Conservation (phyloP, 2,113 vertebrate species). For the Rhea pennata region DNA sequence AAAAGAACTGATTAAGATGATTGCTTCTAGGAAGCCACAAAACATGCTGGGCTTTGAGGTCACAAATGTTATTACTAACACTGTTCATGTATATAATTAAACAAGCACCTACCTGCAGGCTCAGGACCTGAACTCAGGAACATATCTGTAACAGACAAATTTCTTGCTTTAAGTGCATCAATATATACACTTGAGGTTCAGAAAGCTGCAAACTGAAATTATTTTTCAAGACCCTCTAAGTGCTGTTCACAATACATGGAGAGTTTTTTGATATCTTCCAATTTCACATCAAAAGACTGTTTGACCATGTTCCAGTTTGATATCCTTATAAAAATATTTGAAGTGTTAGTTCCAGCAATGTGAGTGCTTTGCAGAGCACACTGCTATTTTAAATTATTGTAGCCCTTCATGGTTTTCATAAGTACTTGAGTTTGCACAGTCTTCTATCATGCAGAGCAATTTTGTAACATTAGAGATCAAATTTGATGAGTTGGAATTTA, state of each 20-base stretch:
- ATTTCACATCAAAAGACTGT: slow-evolving; percentile 14
- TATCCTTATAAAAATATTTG: not conserved
- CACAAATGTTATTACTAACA: not conserved
- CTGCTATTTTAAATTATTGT: not conserved
- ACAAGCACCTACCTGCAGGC: rapidly evolving
- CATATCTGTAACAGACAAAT: not conserved
- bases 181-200: not conserved
- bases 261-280: not conserved
- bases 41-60: not conserved
- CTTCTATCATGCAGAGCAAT: not conserved
- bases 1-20: not conserved
- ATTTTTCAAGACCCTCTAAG: not conserved
- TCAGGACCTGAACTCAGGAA: not conserved
- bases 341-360: not conserved
- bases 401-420: not conserved
- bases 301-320: not conserved
- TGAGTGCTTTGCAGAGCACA: not conserved
- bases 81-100: not conserved
- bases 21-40: not conserved
- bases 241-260: not conserved
- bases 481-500: not conserved
- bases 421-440: not conserved
- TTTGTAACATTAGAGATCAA: not conserved
- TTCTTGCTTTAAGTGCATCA: not conserved
- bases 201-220: not conserved